Evolutionary conservation across 1,140 invertebrate species (phyloP), one percentile per base, ranked within the genome.

Genomic region (Pseudachorutes palmiensis): DNA sequence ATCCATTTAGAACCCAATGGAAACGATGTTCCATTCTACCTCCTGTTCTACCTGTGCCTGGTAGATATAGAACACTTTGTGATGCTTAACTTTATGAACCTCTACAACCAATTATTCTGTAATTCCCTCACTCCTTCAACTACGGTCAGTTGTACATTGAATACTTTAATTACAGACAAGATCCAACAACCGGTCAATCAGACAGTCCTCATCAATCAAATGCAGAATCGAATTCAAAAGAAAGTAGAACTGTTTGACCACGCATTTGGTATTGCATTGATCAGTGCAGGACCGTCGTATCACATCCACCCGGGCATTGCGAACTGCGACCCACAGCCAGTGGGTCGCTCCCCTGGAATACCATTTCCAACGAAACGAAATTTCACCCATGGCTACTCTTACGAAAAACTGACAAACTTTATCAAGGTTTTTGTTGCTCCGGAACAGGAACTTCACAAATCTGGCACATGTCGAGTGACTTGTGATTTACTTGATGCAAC

Each of bases 241-340:
- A 67, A 63, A 26, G 51, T 67, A 49, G 66, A 67, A 22, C 24
- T 67, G 14, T 67, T 67, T 30, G 66, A 67, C 32, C n/a, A 62
- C 12, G 66, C 66, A 22, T 62, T 67, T 26, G 29, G 12, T 2
- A 14, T 1, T 1, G 36, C 51, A 19, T 36, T 63, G 41, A 30
- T 9, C 3, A 55, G 32, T 36, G 60, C 9, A 14, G 60, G 60
- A 3, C 59, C 66, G n/a, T 31, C 41, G 2, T 67, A 67, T 26
- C 28, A 51, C 1, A 62, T 28, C 2, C 41, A 67, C 26, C 66
- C 59, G 3, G 66, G 66, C 2, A 45, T 67, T 33, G 33, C 16
- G 9, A 63, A 12, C 3, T 67, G 66, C 36, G 61, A 67, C 61
- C 66, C 59, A 16, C 57, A n/a, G n/a, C n/a, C 31, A 28, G 2